These are phyloP conservation scores for Chromoteleia sp. DNA, from an alignment of 2,888 invertebrate genomes.

Conservation along the genomic window DNA sequence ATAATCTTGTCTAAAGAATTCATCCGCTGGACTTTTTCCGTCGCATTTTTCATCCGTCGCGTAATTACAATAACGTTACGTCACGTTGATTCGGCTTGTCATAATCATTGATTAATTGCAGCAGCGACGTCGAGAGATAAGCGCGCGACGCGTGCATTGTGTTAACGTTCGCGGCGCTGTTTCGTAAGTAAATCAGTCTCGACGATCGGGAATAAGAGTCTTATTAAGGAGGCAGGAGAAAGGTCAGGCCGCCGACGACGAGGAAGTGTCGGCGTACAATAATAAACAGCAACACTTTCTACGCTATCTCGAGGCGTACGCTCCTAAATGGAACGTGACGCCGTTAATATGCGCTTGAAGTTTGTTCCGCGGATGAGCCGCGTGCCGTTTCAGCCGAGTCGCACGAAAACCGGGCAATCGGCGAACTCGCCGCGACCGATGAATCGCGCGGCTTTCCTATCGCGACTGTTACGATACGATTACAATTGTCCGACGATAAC, in stretches of 20 bases:
- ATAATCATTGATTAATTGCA: conserved; percentile 55
- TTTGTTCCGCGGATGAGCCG: neutral
- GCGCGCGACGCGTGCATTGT: conserved; percentile 20
- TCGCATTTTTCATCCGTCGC: neutral
- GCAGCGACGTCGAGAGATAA: conserved; percentile 33
- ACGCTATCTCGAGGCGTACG: conserved; percentile 63
- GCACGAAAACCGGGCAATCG: neutral
- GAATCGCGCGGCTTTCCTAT: conserved; percentile 4
- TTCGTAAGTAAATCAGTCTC: conserved; percentile 67
- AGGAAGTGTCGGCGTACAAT: conserved; percentile 79
- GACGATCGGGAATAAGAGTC: conserved; percentile 67
- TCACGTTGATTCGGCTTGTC: conserved; percentile 30
- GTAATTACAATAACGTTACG: conserved; percentile 21
- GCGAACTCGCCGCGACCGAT: neutral
- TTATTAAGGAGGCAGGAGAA: conserved; percentile 76
- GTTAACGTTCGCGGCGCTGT: conserved; percentile 8
- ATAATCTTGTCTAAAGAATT: conserved; percentile 44
- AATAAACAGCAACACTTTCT: conserved; percentile 78
- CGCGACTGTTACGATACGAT: neutral
- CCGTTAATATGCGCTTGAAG: conserved; percentile 25
- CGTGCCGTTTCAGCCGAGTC: neutral
- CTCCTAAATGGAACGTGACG: conserved; percentile 65
- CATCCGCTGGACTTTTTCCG: conserved; percentile 3
- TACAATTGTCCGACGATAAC: too few relatives aligned
- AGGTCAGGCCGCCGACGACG: conserved; percentile 79